Base-by-base conservation (phyloP, 2,113 vertebrate species). In the Peucedramus taeniatus region DNA sequence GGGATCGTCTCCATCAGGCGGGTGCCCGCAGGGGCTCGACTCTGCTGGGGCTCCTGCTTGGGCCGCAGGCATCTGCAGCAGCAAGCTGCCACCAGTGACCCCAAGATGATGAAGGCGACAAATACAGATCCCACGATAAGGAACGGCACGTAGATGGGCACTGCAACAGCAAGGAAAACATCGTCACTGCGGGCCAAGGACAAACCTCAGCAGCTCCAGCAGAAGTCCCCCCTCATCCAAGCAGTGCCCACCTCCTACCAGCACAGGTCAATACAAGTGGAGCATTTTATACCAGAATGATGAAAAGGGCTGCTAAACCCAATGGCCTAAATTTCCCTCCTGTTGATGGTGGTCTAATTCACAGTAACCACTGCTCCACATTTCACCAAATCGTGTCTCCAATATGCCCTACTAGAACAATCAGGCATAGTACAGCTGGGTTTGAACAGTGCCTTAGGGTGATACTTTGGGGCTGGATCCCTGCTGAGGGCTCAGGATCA, bases 111-210 rank as follows among this genome's bases (percentile, higher is more conserved):
- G 89, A 99, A 99, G 42, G 99, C 99, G 1, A 99, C 99, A 13
- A 99, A 99, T 50, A 99, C 99, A 0, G 99, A 99, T 83, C 99
- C 99, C 10, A 99, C 99, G 1, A 99, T 99, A 80, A 99, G 98
- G 98, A 99, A 99, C 0, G 99, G 99, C 95, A 99, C 99, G 0
- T 99, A 99, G 97, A 99, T 99, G 93, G 99, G 99, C 89, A 99
- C 99, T 99, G 94, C 54, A 94, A 97, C 66, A 65, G 92, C 49
- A 94, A 96, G 76, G 57, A 81, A 59, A 87, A 88, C 7, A 6
- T 6, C 1, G 18, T 93, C 78, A 88, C 26, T 6, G 14, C 7
- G 14, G 23, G 24, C 7, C 80, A 87, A 75, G 64, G 49, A 35
- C 59, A 76, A 60, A 75, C 21, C 64, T 63, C n/a, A 1, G 61